Percentiles rank a stretch among this genome's conserved stretches.
These are phyloP conservation scores for Malthinus seriepunctatus DNA, from an alignment of 2,888 invertebrate genomes.

Conservation along the genomic window DNA sequence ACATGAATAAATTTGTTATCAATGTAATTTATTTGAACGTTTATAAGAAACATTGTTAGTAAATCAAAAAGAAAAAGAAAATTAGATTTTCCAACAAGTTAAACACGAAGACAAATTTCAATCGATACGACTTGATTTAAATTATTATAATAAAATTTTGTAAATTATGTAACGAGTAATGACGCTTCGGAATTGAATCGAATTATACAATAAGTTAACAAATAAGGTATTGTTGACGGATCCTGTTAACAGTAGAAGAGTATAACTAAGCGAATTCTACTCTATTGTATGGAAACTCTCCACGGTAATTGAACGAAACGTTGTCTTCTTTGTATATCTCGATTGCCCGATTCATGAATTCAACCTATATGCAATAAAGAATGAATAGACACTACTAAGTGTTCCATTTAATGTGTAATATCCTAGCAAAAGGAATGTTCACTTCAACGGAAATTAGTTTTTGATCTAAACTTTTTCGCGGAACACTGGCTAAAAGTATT, in stretches of 20 bases:
- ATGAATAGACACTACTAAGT: conserved; percentile 43
- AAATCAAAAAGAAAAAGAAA: too few species aligned
- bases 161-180: too few species aligned
- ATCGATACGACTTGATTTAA: too few species aligned
- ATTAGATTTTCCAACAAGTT: too few species aligned
- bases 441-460: conserved; percentile 23
- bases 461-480: conserved; percentile 10
- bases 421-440: conserved; percentile 21
- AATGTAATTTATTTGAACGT: too few species aligned
- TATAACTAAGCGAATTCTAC: conserved; percentile 22
- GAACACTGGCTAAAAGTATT: conserved; percentile 8
- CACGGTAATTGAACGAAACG: conserved; percentile 48
- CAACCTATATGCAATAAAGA: conserved; percentile 45
- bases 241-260: conserved; percentile 21
- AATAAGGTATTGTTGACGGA: conserved; percentile 25
- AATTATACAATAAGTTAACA: conserved; percentile 21
- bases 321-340: conserved; percentile 47
- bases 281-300: conserved; percentile 37
- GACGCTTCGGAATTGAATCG: background rate
- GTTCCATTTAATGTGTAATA: conserved; percentile 41
- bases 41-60: too few species aligned
- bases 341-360: conserved; percentile 47
- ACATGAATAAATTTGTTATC: too few species aligned
- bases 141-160: too few species aligned
- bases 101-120: too few species aligned